phyloP scores from a whole-genome alignment of 2,797 vertebrate genomes.

The Pseudopleuronectes americanus region DNA sequence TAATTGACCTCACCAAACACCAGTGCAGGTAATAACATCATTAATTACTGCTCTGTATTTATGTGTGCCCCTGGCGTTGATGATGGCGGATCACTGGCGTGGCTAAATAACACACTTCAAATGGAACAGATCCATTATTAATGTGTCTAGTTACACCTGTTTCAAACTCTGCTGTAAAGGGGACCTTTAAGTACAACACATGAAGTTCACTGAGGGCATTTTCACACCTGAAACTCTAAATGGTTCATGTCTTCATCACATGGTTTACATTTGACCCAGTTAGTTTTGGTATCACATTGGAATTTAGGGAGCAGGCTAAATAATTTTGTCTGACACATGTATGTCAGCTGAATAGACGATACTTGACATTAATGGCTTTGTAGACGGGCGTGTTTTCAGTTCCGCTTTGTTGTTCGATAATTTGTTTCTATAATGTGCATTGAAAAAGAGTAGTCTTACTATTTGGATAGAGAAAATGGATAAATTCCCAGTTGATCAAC shows the following conservation, averaged over 20 bases:
- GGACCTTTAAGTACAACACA: background rate
- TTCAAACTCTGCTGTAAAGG: slow-evolving; percentile 22
- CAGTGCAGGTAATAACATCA: slow-evolving; percentile 43
- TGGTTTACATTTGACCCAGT: too few species aligned
- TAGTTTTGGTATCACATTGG: too few species aligned
- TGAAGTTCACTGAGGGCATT: slow-evolving; percentile 22
- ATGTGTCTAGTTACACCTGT: slow-evolving; percentile 20
- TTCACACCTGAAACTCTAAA: too few species aligned
- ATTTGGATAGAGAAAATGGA: slow-evolving; percentile 8
- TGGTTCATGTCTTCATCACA: too few species aligned
- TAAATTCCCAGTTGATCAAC: too few species aligned
- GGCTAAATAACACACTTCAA: slow-evolving; percentile 7
- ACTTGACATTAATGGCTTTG: too few species aligned
- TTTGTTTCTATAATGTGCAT: too few species aligned
- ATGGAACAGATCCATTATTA: slow-evolving; percentile 30
- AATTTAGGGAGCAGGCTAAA: too few species aligned
- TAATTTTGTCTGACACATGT: too few species aligned
- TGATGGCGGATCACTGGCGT: slow-evolving; percentile 1
- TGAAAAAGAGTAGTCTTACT: background rate
- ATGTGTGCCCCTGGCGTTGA: background rate
- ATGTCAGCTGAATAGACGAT: too few species aligned
- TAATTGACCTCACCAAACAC: slow-evolving; percentile 37
- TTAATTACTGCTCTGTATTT: slow-evolving; percentile 38
- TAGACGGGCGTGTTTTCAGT: background rate
- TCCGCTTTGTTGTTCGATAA: slow-evolving; percentile 5